Evolutionary conservation across 2,888 invertebrate species (phyloP).

Genomic region (Marasmarcha lunaedactyla): DNA sequence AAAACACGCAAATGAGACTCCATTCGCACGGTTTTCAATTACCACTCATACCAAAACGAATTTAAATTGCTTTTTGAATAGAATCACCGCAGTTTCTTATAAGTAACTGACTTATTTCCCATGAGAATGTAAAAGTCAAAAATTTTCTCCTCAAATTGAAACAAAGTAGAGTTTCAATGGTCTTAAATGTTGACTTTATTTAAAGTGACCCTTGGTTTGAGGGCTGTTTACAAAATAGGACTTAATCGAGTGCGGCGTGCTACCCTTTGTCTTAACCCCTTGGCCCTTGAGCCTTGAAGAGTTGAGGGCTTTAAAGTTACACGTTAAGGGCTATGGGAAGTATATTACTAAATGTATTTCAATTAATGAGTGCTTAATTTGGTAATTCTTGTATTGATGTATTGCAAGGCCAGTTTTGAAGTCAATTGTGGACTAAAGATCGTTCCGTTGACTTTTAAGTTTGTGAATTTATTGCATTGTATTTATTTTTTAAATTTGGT

Average conservation of each 20-base stretch:
- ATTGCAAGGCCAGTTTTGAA: no score
- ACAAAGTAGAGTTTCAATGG: slow-evolving; percentile 23
- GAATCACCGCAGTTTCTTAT: neutral
- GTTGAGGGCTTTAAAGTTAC: neutral
- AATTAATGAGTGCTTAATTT: neutral
- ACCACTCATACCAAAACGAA: neutral
- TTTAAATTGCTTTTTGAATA: slow-evolving; percentile 1
- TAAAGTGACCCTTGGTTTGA: slow-evolving; percentile 30
- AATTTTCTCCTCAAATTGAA: slow-evolving; percentile 19
- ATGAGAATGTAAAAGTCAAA: slow-evolving; percentile 29
- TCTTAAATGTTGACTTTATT: slow-evolving; percentile 31
- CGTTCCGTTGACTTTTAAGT: no score
- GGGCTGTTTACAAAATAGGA: slow-evolving; percentile 62
- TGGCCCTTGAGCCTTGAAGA: neutral
- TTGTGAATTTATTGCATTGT: no score
- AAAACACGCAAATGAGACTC: no score
- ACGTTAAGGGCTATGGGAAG: no score
- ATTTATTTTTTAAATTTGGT: no score
- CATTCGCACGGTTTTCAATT: no score
- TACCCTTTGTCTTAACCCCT: neutral
- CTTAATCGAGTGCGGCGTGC: slow-evolving; percentile 40
- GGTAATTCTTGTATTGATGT: no score
- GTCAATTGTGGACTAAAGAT: no score
- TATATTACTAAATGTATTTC: neutral
- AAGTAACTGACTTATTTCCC: slow-evolving; percentile 26